Evolutionary conservation across 2,888 invertebrate species (phyloP).

Genomic region (Embidobia sp.): DNA sequence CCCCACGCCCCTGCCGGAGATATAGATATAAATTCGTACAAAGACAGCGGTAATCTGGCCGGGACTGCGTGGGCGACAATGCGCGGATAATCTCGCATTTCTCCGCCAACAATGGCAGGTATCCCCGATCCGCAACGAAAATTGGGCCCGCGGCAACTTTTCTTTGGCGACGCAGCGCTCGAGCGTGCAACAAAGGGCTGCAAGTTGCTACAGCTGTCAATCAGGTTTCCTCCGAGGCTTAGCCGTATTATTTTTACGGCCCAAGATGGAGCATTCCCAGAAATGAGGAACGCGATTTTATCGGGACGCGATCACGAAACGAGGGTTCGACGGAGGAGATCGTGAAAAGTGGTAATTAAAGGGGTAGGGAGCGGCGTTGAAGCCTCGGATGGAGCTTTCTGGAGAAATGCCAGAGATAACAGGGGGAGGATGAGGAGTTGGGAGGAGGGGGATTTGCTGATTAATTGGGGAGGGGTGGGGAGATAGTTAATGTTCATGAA

Average conservation of each 20-base stretch:
- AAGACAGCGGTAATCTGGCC: constrained; percentile 53
- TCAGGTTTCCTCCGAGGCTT: constrained; percentile 53
- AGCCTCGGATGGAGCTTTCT: too few species aligned
- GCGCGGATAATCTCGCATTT: constrained; percentile 71
- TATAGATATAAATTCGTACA: constrained; percentile 60
- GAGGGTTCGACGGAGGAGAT: neutral
- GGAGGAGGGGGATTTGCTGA: too few species aligned
- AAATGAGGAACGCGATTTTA: constrained; percentile 39
- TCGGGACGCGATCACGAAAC: constrained; percentile 20
- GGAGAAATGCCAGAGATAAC: too few species aligned
- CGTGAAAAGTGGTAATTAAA: constrained; percentile 7
- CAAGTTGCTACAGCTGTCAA: constrained; percentile 69
- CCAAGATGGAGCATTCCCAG: constrained; percentile 16
- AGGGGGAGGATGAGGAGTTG: too few species aligned
- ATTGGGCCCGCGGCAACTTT: constrained; percentile 53
- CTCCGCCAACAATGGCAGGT: constrained; percentile 64
- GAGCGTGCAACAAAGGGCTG: constrained; percentile 55
- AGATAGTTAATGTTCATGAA: too few species aligned
- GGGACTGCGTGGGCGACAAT: constrained; percentile 66
- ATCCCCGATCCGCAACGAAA: constrained; percentile 32
- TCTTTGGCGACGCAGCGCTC: constrained; percentile 24
- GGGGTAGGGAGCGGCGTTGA: too few species aligned
- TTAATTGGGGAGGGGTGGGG: too few species aligned
- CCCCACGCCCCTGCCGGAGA: constrained; percentile 22
- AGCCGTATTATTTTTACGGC: constrained; percentile 55